Evolutionary conservation across 2,888 invertebrate genomes (phyloP), one percentile per base, ranked within the genome.

Genomic region (Allolobophora icterica): DNA sequence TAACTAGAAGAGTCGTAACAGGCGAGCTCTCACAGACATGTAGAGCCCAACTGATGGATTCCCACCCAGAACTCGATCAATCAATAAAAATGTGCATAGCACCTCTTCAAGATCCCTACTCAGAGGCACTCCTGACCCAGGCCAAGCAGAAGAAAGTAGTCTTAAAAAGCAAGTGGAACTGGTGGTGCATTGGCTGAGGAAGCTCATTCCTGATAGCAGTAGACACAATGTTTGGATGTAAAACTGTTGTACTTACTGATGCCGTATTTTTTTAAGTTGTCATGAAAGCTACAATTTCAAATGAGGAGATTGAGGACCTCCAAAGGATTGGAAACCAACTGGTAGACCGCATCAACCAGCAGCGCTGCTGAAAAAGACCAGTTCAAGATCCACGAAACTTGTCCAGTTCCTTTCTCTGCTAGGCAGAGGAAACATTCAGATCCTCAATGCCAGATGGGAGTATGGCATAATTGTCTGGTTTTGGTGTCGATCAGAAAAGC

Each of bases 401-500:
- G 87, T 87, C 35, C 87, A 87, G 87, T 34, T 87, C 38, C 8
- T 87, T 24, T 35, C 35, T 87, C 87, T 87, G 17, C 87, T 87
- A 3, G 87, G 35, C 34, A 87, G 35, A 38, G 87, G n/a, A 34
- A 17, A 38, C 38, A 38, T 87, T 35, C 35, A 87, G 87, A 87
- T 87, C 19, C 34, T 87, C 15, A 38, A 87, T 35, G 87, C 87
- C n/a, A 87, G 17, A 24, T 35, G 38, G 35, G 34, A 34, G 19
- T n/a, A 24, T 21, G 21, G 24, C 38, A 34, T 87, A 38, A 35
- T 38, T 35, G 35, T 87, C 38, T 87, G 87, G 87, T 38, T 87
- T 33, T 87, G 87, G 87, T 87, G 33, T 87, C 87, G 35, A 38
- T 87, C 87, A 24, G 87, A 35, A 38, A 24, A 34, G 34, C 87